phyloP scores from a whole-genome alignment of 2,888 invertebrate genomes.

The Hyalella azteca region DNA sequence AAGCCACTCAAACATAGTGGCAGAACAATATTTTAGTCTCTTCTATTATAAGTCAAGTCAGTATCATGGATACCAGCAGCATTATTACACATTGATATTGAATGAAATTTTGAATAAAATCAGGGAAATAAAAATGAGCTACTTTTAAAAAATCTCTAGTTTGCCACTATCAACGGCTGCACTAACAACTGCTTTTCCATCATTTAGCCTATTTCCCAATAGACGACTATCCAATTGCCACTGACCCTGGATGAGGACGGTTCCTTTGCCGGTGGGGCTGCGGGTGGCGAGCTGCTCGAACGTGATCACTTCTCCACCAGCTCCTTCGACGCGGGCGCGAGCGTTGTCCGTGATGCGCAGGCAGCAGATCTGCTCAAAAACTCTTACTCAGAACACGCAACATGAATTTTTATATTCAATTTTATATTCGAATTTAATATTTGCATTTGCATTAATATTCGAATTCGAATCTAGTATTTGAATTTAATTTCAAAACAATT shows the following conservation, averaged over 20 bases:
- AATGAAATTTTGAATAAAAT: too few relatives aligned
- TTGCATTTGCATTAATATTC: too few relatives aligned
- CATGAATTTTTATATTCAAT: too few relatives aligned
- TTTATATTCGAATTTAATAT: too few relatives aligned
- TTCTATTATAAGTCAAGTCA: too few relatives aligned
- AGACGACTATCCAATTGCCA: background rate
- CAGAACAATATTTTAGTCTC: too few relatives aligned
- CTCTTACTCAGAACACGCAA: background rate
- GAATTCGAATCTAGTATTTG: too few relatives aligned
- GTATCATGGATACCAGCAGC: too few relatives aligned
- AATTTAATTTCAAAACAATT: too few relatives aligned
- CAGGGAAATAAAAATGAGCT: background rate
- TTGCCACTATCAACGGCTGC: background rate
- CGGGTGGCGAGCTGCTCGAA: slow-evolving; percentile 96
- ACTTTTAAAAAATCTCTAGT: too few relatives aligned
- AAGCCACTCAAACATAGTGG: too few relatives aligned
- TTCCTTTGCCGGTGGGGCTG: slow-evolving; percentile 91
- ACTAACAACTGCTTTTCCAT: background rate
- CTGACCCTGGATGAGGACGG: slow-evolving; percentile 85
- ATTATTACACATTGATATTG: too few relatives aligned
- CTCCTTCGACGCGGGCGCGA: slow-evolving; percentile 92
- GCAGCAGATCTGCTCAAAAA: slow-evolving; percentile 75
- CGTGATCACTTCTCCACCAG: slow-evolving; percentile 94
- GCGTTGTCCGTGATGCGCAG: slow-evolving; percentile 93
- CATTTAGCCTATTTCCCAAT: background rate